Base-by-base conservation (phyloP, 2,888 invertebrate species). In the Lottia scabra region DNA sequence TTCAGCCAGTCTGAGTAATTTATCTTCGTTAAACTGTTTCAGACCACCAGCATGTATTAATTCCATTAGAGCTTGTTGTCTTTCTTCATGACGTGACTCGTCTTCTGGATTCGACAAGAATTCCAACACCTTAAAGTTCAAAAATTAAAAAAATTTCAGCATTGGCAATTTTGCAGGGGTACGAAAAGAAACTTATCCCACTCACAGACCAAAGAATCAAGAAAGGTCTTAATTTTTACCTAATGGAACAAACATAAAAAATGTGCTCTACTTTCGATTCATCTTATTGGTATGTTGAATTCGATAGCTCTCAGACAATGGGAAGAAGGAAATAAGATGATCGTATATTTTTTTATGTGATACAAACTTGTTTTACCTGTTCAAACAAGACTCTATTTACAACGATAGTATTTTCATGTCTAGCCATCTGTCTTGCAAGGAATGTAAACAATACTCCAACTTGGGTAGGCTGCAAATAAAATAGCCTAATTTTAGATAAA, bases 21-120 rank as follows among this genome's bases (percentile, higher is more conserved):
- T 90, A 45, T 92, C 91, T 73, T 91, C 91, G 72, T 92, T 91
- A 74, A 93, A 91, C 84, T 92, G 91, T 38, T 90, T 88, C 30
- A 94, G 89, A 66, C 93, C 89, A 0, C 89, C 88, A 92, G 79
- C 93, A 91, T 73, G 92, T 15, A 95, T 89, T 44, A 95, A 89
- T 84, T 94, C 94, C 67, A 94, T 89, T 89, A 94, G 91, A 1
- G 94, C 93, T 84, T 94, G 93, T 85, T 95, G 94, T 48, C 94
- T 90, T 87, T 95, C 94, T 74, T 92, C 92, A 78, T 90, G 89
- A 27, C 90, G 84, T 62, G 87, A 86, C 62, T 88, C 89, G 71
- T 89, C 89, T 46, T 87, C 89, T 0, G 89, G 87, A 71, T 88
- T 87, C 13, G 91, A 90, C 70, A 92, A 84, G 74, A 90, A 90